phyloP scores from a whole-genome alignment of 2,113 vertebrate species.

The Oxyura jamaicensis region DNA sequence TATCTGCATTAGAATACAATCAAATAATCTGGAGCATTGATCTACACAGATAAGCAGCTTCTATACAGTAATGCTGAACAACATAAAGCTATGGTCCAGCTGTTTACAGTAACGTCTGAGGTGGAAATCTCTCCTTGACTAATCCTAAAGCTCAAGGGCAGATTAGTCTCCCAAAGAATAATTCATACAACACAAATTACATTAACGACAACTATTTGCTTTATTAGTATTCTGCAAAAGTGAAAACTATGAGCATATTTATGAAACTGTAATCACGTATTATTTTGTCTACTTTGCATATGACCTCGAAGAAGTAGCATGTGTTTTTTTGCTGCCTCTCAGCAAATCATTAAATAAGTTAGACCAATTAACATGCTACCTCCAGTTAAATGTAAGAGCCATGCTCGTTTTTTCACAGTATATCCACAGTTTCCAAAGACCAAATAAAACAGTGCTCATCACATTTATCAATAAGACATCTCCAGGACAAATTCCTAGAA shows the following conservation, averaged over 20 bases:
- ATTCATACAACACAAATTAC: neutral
- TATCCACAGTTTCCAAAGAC: neutral
- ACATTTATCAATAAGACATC: neutral
- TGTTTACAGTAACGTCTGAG: neutral
- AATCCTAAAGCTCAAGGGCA: constrained; percentile 6
- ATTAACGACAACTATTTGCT: neutral
- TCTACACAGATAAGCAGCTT: neutral
- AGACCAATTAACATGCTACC: accelerated
- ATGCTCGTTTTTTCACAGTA: neutral
- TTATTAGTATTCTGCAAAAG: constrained; percentile 3
- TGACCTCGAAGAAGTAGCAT: neutral
- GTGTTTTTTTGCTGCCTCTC: neutral
- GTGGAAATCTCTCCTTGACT: constrained; percentile 3
- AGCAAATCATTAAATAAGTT: neutral
- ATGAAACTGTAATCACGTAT: neutral
- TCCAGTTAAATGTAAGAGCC: neutral
- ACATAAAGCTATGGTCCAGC: neutral
- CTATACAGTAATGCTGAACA: neutral
- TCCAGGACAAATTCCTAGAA: neutral
- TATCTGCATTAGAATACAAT: neutral
- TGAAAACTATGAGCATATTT: neutral
- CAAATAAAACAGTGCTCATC: neutral
- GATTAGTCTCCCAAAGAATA: neutral
- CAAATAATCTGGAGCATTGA: neutral
- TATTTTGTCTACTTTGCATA: neutral